Conservation (phyloP, 2,888 invertebrate species). For the Thera britannica region DNA sequence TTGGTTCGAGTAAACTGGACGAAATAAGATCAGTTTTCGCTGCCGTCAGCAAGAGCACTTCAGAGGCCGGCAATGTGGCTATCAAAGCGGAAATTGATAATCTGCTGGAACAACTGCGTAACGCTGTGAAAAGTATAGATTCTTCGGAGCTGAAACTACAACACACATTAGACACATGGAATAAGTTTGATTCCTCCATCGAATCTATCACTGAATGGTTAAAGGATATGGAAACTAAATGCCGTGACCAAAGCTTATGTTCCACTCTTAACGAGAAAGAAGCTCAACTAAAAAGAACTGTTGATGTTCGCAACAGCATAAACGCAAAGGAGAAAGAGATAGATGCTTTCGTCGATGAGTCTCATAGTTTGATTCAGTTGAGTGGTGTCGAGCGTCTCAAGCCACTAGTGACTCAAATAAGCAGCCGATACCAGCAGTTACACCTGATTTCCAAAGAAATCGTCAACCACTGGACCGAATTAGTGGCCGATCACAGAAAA, state of each 20-base stretch:
- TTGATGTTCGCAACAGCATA: constrained; percentile 90
- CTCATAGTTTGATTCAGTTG: constrained; percentile 93
- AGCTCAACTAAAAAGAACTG: constrained; percentile 88
- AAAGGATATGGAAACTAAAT: constrained; percentile 91
- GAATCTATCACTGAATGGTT: constrained; percentile 95
- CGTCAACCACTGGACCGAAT: constrained; percentile 92
- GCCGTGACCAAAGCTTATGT: constrained; percentile 94
- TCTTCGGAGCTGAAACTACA: constrained; percentile 90
- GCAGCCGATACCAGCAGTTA: constrained; percentile 92
- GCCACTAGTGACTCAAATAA: constrained; percentile 94
- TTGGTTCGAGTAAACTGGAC: constrained; percentile 87
- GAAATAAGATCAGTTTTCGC: constrained; percentile 88
- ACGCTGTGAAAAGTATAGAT: constrained; percentile 87
- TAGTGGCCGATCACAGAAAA: constrained; percentile 92
- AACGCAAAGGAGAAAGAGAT: constrained; percentile 92
- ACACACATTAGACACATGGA: constrained; percentile 92
- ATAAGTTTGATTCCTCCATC: constrained; percentile 92
- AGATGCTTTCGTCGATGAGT: constrained; percentile 94
- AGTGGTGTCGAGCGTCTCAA: constrained; percentile 94
- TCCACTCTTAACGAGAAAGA: constrained; percentile 93
- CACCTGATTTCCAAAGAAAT: constrained; percentile 93
- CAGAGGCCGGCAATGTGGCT: constrained; percentile 90
- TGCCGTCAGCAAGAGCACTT: constrained; percentile 90
- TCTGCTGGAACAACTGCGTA: constrained; percentile 87
- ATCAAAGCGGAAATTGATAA: constrained; percentile 90